Evolutionary conservation across 2,113 vertebrate genomes (phyloP).

Genomic region (Sebastes fasciatus): DNA sequence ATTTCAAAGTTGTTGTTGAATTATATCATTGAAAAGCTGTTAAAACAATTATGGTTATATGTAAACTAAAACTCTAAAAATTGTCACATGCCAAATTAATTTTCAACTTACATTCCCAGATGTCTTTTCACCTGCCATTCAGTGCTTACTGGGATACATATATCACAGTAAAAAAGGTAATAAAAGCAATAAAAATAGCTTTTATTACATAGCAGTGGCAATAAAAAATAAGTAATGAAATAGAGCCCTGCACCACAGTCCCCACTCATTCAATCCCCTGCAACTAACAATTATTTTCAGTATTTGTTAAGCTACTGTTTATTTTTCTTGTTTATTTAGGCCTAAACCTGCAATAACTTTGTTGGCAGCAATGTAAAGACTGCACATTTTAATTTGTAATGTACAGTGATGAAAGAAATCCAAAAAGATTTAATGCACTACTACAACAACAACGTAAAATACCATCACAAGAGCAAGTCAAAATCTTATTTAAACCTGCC

Average conservation of each 20-base stretch:
- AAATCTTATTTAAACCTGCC: background rate
- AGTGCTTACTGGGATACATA: background rate
- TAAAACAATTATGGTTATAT: too few species aligned
- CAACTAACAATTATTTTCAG: background rate
- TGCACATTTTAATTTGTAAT: background rate
- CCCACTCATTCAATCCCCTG: too few species aligned
- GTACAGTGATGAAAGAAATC: background rate
- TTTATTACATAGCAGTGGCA: background rate
- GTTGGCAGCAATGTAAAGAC: background rate
- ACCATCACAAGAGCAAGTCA: background rate
- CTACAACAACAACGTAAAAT: background rate
- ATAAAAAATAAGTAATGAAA: background rate
- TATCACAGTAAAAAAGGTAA: background rate
- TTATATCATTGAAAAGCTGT: background rate
- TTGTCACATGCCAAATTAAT: background rate
- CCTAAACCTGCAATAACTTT: background rate
- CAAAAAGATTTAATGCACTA: background rate
- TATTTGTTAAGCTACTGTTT: background rate
- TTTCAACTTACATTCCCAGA: background rate
- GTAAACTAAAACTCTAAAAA: background rate
- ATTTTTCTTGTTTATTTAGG: background rate
- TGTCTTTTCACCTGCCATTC: background rate
- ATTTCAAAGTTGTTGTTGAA: too few species aligned
- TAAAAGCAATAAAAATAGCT: background rate
- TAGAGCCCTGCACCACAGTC: background rate